Evolutionary conservation across 1,140 invertebrate species (phyloP), one percentile per base, ranked within the genome.

Genomic region (Spodoptera frugiperda): DNA sequence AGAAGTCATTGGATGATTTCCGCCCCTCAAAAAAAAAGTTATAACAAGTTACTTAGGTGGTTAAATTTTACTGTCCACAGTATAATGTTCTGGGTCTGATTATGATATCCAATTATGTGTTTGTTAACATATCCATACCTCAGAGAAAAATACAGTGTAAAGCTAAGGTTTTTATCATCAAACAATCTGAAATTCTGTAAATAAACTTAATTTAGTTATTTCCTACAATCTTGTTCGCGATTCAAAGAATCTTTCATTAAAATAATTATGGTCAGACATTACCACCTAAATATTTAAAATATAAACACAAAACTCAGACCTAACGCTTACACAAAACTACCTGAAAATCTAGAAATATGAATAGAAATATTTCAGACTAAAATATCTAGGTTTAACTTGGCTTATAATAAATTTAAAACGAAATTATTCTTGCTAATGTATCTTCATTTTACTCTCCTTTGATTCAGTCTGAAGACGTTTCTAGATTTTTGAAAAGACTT

Each of bases 221-320:
- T 39, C 14, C 21, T n/a, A 54, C 67, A 70, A 70, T 70, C 53
- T 54, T 11, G 63, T 15, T 39, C 21, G 65, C 19, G 49, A 70
- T 70, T 49, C 48, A 33, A 39, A n/a, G 67, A 70, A 70, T 70
- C 67, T 70, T 54, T 70, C 67, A 25, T 53, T 70, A 39, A 9
- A 39, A 39, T 39, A 39, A 39, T 39, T 39, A 39, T 10, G 33
- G 9, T 10, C 9, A 39, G 33, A 10, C 33, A 8, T 9, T 9
- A 39, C 33, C 33, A 39, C 8, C 33, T 39, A 39, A 39, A 39
- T 39, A 39, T 39, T 39, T 39, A 4, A 51, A 48, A 48, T 55
- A 51, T 30, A 53, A 68, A 68, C 25, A 68, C 33, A 51, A 68
- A 53, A n/a, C 25, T 53, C 14, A 46, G 14, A 68, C 30, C 33